phyloP scores from a whole-genome alignment of 2,888 invertebrate species.

The Tinea trinotella region DNA sequence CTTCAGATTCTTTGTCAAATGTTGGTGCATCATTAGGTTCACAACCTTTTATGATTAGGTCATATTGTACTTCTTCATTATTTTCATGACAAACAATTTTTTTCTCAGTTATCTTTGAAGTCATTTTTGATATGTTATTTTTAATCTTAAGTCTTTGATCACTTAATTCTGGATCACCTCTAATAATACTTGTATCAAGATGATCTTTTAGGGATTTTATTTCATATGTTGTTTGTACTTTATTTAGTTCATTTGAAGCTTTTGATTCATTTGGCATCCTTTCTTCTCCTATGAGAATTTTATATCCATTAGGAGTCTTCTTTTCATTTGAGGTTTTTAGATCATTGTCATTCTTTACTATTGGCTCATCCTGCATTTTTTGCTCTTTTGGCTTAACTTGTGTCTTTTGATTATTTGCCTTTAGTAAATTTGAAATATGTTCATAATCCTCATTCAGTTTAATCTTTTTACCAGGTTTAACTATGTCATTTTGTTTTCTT shows the following conservation, averaged over 20 bases:
- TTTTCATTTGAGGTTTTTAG: no score
- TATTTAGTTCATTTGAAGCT: no score
- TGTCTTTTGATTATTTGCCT: no score
- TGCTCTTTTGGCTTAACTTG: neutral
- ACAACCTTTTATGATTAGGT: neutral
- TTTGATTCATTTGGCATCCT: no score
- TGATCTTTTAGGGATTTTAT: no score
- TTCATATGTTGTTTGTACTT: no score
- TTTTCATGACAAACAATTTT: neutral
- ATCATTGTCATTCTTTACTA: no score
- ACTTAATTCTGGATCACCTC: neutral
- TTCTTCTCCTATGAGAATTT: no score
- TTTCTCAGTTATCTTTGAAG: neutral
- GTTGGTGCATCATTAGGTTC: conserved; percentile 21
- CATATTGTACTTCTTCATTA: neutral
- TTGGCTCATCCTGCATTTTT: neutral
- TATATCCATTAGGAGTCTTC: no score
- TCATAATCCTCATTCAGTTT: no score
- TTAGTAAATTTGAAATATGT: no score
- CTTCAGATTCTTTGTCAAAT: conserved; percentile 39
- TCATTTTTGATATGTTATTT: neutral
- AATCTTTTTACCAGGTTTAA: no score
- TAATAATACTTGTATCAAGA: neutral
- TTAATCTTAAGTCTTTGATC: neutral
- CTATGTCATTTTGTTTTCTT: neutral